Evolutionary conservation across 2,888 invertebrate species (phyloP), one percentile per base, ranked within the genome.

Genomic region (Cotesia congregata): DNA sequence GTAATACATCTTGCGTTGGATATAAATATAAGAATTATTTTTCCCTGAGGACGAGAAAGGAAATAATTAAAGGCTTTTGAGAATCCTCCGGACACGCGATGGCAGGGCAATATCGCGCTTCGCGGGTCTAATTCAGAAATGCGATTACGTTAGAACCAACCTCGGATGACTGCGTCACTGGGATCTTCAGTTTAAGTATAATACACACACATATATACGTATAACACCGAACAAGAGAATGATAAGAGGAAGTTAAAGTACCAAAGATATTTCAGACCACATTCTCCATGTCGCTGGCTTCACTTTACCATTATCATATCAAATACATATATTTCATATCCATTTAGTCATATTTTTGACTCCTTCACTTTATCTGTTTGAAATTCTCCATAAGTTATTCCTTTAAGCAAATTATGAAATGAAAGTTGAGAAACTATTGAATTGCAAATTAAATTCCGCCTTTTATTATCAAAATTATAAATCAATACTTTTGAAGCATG

Each of bases 261-360:
- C 59, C 79, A 74, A 75, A 77, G 78, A 79, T 85, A 83, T 83
- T 86, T 85, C 80, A 85, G 81, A 50, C 82, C 77, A 79, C 78
- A 79, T 79, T 80, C 80, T 80, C 50, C 50, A 50, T 81, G 86
- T 84, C 84, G 82, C 80, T 67, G 61, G 81, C 83, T 85, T 83
- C 85, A 85, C 81, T 81, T 85, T 86, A 86, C 87, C 86, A 87
- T 87, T 87, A 86, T 83, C 80, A 79, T 81, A 82, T 86, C 86
- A 87, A 85, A 85, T 86, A 86, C 83, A 80, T 50, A 50, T 50
- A 50, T 50, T 50, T 50, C 4, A 50, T 50, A 50, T 50, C 82
- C 81, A 82, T 82, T 83, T 83, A 59, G 74, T 65, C 77, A 82
- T 83, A 83, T 85, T 83, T 83, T 83, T 84, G 83, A 83, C 81